Percentiles rank a stretch among this genome's conserved stretches.
Conservation (phyloP, 2,888 invertebrate species). For the Entomobrya proxima region DNA sequence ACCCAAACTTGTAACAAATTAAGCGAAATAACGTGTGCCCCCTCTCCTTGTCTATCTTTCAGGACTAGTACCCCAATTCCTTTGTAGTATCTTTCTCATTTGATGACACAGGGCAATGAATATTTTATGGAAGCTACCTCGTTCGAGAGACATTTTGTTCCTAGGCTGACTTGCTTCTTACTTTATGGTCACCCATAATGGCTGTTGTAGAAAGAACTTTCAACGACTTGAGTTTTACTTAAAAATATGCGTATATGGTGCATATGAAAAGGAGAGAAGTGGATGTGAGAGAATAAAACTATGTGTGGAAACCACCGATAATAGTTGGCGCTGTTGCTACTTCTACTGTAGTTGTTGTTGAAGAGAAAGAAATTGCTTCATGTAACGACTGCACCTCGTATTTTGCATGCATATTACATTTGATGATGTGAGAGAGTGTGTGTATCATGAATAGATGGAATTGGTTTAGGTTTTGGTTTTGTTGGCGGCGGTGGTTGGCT, state of each 20-base stretch:
- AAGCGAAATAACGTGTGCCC: background rate
- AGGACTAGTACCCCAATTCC: too few relatives aligned
- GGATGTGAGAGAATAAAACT: slow-evolving; percentile 47
- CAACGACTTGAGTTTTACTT: slow-evolving; percentile 1
- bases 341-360: slow-evolving; percentile 12
- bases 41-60: background rate
- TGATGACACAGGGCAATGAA: slow-evolving; percentile 51
- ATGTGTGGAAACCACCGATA: too few relatives aligned
- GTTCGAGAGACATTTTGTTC: background rate
- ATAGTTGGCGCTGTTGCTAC: background rate
- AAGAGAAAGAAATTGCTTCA: slow-evolving; percentile 49
- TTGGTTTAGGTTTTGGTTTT: slow-evolving; percentile 54
- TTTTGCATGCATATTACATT: slow-evolving; percentile 61
- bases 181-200: background rate
- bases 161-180: background rate
- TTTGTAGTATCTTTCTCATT: background rate
- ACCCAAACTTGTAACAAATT: slow-evolving; percentile 8
- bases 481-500: slow-evolving; percentile 38
- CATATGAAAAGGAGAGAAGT: slow-evolving; percentile 31
- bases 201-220: background rate
- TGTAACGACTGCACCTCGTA: slow-evolving; percentile 55
- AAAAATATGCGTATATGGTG: background rate
- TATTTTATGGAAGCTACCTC: slow-evolving; percentile 49
- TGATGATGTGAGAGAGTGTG: slow-evolving; percentile 51
- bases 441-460: slow-evolving; percentile 55